Evolutionary conservation across 2,797 vertebrate genomes (phyloP).

Genomic region (Pangasius krempfi): DNA sequence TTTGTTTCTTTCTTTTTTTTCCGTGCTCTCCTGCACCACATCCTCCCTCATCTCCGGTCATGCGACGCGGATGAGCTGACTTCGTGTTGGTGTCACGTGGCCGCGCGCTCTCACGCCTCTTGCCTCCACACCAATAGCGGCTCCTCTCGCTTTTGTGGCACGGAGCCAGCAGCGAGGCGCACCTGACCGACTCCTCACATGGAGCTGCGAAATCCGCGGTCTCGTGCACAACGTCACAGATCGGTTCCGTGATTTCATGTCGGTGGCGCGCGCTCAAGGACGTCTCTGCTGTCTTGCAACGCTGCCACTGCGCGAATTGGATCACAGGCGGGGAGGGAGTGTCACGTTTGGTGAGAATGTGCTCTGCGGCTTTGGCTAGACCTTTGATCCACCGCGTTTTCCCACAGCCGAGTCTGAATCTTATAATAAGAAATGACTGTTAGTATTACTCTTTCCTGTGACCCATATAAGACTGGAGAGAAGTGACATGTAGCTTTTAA

Average conservation of each 20-base stretch:
- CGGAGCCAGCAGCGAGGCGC: slow-evolving; percentile 68
- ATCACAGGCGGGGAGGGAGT: slow-evolving; percentile 38
- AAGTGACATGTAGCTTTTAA: neutral
- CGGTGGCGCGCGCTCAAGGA: slow-evolving; percentile 53
- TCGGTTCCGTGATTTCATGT: slow-evolving; percentile 61
- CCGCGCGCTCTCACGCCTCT: slow-evolving; percentile 71
- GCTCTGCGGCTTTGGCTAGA: slow-evolving; percentile 30
- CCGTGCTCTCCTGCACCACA: slow-evolving; percentile 16
- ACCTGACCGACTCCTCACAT: slow-evolving; percentile 83
- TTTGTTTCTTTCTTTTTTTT: no score
- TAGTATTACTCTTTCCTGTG: neutral
- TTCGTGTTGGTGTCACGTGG: slow-evolving; percentile 73
- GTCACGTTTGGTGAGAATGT: slow-evolving; percentile 67
- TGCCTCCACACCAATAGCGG: slow-evolving; percentile 74
- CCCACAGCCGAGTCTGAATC: neutral
- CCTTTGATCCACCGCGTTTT: slow-evolving; percentile 18
- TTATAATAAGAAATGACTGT: slow-evolving; percentile 3
- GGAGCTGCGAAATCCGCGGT: slow-evolving; percentile 75
- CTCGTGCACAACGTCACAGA: slow-evolving; percentile 67
- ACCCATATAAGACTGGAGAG: neutral
- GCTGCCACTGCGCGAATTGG: neutral
- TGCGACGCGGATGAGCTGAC: slow-evolving; percentile 67
- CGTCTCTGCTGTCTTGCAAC: slow-evolving; percentile 41
- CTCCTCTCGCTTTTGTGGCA: slow-evolving; percentile 68
- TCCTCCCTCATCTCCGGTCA: slow-evolving; percentile 61